These are phyloP conservation scores for Thalassophryne amazonica DNA, from an alignment of 2,797 vertebrate genomes.

Conservation along the genomic window DNA sequence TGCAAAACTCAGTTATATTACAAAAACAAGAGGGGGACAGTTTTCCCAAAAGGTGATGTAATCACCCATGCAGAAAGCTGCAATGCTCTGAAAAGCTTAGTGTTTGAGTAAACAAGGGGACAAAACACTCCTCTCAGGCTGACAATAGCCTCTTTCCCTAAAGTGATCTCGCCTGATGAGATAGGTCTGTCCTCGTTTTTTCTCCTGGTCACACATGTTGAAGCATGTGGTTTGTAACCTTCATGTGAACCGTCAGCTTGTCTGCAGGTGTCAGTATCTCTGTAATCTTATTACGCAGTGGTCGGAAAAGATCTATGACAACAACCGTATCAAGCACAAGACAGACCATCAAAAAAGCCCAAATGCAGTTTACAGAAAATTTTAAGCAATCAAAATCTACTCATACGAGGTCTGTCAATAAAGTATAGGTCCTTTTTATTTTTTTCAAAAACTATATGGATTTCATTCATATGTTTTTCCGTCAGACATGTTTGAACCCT, in stretches of 20 bases:
- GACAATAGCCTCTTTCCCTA: constrained; percentile 7
- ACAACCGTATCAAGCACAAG: constrained; percentile 26
- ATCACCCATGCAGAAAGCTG: constrained; percentile 4
- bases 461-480: no score
- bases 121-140: background rate
- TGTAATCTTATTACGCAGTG: constrained; percentile 70
- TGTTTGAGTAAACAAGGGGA: no score
- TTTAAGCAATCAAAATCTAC: no score
- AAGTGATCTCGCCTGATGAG: constrained; percentile 39
- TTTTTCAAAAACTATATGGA: no score
- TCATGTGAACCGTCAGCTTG: constrained; percentile 63
- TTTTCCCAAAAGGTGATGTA: background rate
- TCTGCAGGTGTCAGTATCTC: constrained; percentile 47
- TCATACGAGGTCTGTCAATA: no score
- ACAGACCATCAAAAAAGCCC: background rate
- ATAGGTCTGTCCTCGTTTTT: constrained; percentile 45
- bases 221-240: constrained; percentile 73
- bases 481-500: no score
- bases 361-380: no score
- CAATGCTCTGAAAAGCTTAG: constrained; percentile 22
- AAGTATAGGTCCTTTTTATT: no score
- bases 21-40: constrained; percentile 5
- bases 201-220: constrained; percentile 54
- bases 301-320: constrained; percentile 30
- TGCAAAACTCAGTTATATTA: no score